These are phyloP conservation scores for Formica exsecta DNA, from an alignment of 1,140 invertebrate species.

Conservation along the genomic window DNA sequence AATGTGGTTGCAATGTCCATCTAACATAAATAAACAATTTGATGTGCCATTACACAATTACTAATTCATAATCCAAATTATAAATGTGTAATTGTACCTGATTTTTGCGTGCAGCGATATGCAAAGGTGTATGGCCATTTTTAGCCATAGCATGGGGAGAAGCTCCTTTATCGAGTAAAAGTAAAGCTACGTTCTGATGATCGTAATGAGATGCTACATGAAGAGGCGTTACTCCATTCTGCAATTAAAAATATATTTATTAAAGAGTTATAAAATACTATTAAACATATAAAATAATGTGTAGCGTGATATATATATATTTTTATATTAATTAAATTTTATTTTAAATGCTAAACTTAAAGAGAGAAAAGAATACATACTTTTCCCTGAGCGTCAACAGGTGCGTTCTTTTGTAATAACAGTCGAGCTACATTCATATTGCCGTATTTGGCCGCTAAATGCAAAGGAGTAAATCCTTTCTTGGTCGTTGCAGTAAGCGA, in stretches of 20 bases:
- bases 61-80: neutral
- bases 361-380: constrained; percentile 77
- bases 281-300: constrained; percentile 5
- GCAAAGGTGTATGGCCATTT: constrained; percentile 99
- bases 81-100: constrained; percentile 88
- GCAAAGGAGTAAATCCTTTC: constrained; percentile 99
- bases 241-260: constrained; percentile 30
- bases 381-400: constrained; percentile 97
- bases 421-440: constrained; percentile 96
- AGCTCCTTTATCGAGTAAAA: constrained; percentile 97
- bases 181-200: constrained; percentile 96
- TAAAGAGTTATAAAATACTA: neutral
- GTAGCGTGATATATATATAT: neutral
- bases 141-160: constrained; percentile 98
- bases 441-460: constrained; percentile 99
- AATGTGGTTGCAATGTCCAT: constrained; percentile 97
- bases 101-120: constrained; percentile 99
- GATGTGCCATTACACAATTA: neutral
- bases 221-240: constrained; percentile 98
- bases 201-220: constrained; percentile 99
- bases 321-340: constrained; percentile 7
- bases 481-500: constrained; percentile 95
- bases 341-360: neutral
- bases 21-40: constrained; percentile 77
- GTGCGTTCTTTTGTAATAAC: constrained; percentile 95